Evolutionary conservation across 2,797 vertebrate genomes (phyloP).

Genomic region (Salmo trutta): DNA sequence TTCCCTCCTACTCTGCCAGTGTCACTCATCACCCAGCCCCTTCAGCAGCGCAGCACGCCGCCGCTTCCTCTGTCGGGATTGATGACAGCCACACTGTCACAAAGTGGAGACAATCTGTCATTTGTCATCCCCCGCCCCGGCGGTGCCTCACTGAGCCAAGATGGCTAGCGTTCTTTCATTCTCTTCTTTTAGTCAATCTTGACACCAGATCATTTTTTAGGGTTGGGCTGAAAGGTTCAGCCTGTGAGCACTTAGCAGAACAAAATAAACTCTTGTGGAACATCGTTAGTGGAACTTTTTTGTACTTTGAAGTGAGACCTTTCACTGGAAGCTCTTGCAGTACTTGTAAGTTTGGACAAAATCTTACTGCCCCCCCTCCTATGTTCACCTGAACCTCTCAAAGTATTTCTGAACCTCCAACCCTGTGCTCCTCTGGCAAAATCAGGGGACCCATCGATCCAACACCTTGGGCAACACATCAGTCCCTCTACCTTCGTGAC

Average conservation of each 20-base stretch:
- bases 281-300: neutral
- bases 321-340: neutral
- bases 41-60: slow-evolving; percentile 20
- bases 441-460: slow-evolving; percentile 5
- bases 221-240: neutral
- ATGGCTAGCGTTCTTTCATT: neutral
- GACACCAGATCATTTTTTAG: neutral
- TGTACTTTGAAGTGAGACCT: slow-evolving; percentile 27
- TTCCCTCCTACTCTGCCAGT: slow-evolving; percentile 16
- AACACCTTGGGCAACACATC: neutral
- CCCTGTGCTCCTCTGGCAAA: neutral
- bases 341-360: neutral
- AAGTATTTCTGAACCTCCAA: neutral
- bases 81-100: slow-evolving; percentile 27
- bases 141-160: slow-evolving; percentile 1
- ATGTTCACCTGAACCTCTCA: neutral
- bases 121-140: slow-evolving; percentile 31
- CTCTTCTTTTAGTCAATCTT: neutral
- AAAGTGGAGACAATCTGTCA: slow-evolving; percentile 38
- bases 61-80: slow-evolving; percentile 45
- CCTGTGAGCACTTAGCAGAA: neutral
- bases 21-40: neutral
- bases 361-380: neutral
- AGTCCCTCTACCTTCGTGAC: slow-evolving; percentile 9
- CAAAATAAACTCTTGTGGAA: neutral